phyloP scores from a whole-genome alignment of 2,113 vertebrate species.

The Gavialis gangeticus region DNA sequence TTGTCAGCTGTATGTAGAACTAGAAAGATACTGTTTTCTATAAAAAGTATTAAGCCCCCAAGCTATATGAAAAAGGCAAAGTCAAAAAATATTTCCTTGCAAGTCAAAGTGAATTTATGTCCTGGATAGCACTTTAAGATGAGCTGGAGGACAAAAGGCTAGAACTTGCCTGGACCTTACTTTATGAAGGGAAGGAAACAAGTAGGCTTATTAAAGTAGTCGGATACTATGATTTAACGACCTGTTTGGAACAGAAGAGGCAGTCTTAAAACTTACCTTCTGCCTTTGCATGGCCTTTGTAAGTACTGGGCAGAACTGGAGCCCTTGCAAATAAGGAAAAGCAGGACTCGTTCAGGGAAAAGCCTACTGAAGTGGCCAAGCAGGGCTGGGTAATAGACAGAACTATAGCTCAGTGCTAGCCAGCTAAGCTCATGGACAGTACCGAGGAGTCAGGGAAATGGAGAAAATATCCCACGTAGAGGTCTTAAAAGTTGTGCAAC shows the following conservation, averaged over 20 bases:
- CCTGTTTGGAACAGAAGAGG: not conserved
- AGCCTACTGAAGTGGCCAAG: not conserved
- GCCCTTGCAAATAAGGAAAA: not conserved
- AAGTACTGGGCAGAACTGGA: not conserved
- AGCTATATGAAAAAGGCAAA: not conserved
- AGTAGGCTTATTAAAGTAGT: not conserved
- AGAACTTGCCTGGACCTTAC: not conserved
- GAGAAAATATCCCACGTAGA: not conserved
- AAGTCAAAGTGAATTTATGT: not conserved
- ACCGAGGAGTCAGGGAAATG: not conserved
- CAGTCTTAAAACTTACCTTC: not conserved
- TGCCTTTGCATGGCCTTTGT: not conserved
- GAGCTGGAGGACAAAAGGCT: not conserved
- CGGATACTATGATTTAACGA: fast-evolving
- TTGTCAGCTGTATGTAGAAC: not conserved
- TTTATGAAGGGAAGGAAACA: not conserved
- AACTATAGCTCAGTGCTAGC: not conserved
- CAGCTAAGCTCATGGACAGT: not conserved
- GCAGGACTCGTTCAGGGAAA: not conserved
- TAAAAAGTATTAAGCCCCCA: not conserved
- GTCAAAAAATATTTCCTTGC: not conserved
- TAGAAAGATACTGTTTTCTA: not conserved
- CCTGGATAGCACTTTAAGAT: not conserved
- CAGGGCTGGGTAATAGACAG: not conserved
- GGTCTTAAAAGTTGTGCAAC: not conserved